Evolutionary conservation across 2,888 invertebrate species (phyloP).

Genomic region (Cylloceria caligata): DNA sequence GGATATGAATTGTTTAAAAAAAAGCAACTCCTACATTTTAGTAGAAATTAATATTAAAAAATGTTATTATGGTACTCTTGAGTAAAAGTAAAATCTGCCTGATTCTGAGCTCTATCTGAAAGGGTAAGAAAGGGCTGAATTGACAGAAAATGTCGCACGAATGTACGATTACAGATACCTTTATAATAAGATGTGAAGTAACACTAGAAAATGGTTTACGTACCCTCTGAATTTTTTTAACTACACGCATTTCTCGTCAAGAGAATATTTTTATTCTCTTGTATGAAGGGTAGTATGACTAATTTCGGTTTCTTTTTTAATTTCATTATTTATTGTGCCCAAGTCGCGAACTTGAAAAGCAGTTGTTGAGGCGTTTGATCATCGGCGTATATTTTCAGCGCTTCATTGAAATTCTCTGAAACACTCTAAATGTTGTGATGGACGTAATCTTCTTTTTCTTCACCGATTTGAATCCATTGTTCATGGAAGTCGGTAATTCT

Average conservation of each 20-base stretch:
- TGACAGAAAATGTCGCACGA: no score
- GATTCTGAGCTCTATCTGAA: no score
- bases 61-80: no score
- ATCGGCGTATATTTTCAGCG: conserved; percentile 16
- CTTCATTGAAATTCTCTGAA: conserved; percentile 74
- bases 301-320: conserved; percentile 17
- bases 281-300: conserved; percentile 25
- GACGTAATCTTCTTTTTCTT: conserved; percentile 2
- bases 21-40: no score
- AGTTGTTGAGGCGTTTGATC: background rate
- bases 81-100: no score
- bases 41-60: no score
- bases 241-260: conserved; percentile 27
- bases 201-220: conserved; percentile 81
- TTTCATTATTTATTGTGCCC: conserved; percentile 22
- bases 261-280: conserved; percentile 42
- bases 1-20: no score
- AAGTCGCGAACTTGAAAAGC: conserved; percentile 16
- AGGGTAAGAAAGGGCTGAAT: no score
- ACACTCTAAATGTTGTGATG: conserved; percentile 77
- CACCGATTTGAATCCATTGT: background rate
- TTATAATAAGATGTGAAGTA: conserved; percentile 81
- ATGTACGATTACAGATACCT: conserved; percentile 62
- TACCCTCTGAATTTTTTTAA: conserved; percentile 76
- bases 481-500: background rate